Evolutionary conservation across 2,797 vertebrate species (phyloP).

Genomic region (Danio choprae): DNA sequence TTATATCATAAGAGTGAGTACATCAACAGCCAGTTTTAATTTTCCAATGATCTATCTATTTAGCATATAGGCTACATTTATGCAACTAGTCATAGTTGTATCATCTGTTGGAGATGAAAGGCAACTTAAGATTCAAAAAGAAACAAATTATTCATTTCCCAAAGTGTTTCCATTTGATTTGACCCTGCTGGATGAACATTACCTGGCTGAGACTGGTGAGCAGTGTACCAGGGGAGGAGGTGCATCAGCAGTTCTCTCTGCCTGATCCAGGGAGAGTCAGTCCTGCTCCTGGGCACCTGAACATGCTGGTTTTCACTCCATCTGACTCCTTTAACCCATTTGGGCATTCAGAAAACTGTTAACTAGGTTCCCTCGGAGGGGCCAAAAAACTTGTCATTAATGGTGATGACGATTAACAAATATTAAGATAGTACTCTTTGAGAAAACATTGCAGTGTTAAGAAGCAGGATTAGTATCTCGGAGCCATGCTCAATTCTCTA

Average conservation of each 20-base stretch:
- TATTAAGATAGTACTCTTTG: constrained; percentile 19
- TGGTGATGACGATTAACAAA: constrained; percentile 27
- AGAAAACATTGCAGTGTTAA: constrained; percentile 28
- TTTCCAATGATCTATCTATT: no score
- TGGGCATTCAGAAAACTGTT: constrained; percentile 76
- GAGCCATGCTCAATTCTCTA: constrained; percentile 55
- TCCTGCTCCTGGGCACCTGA: constrained; percentile 79
- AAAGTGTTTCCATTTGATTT: neutral
- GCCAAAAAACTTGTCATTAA: constrained; percentile 39
- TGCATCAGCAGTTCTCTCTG: constrained; percentile 87
- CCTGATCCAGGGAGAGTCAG: constrained; percentile 80
- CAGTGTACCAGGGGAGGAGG: constrained; percentile 83
- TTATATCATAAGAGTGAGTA: no score
- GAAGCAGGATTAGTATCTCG: constrained; percentile 46
- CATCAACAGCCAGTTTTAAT: no score
- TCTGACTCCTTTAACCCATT: constrained; percentile 79
- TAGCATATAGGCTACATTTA: no score
- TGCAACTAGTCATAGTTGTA: no score
- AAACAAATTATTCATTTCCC: neutral
- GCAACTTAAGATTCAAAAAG: neutral
- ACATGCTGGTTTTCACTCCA: constrained; percentile 86
- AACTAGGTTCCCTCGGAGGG: constrained; percentile 43
- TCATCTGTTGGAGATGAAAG: no score
- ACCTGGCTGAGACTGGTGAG: constrained; percentile 81
- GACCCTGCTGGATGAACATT: constrained; percentile 59